These are phyloP conservation scores for Prionchulus punctatus DNA, from an alignment of 2,888 invertebrate species.

Conservation along the genomic window DNA sequence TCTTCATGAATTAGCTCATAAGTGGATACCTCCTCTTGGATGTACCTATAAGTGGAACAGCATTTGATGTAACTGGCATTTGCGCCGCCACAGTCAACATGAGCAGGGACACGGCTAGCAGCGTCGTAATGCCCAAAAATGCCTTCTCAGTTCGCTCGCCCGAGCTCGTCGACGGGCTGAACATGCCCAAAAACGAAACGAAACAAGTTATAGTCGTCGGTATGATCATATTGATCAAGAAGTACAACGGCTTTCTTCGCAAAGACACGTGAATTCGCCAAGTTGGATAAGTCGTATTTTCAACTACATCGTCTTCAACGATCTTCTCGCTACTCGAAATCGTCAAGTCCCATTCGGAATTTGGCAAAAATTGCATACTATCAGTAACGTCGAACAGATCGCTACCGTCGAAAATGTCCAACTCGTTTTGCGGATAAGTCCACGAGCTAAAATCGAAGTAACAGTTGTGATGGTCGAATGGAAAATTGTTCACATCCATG, in stretches of 20 bases:
- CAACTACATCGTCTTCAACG: neutral
- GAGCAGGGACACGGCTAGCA: neutral
- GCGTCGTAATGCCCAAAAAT: neutral
- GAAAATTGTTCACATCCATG: constrained; percentile 63
- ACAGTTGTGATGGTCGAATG: constrained; percentile 60
- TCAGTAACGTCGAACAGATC: neutral
- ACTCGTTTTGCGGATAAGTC: constrained; percentile 62
- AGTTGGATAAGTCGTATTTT: neutral
- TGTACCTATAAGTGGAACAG: too few relatives aligned
- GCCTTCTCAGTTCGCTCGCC: neutral
- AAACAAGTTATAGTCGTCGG: neutral
- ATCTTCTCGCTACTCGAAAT: neutral
- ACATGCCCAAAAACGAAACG: neutral
- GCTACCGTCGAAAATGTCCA: neutral
- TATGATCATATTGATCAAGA: neutral
- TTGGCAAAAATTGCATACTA: neutral
- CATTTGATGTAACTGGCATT: neutral
- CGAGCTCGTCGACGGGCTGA: neutral
- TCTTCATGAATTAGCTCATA: too few relatives aligned
- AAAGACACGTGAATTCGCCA: neutral
- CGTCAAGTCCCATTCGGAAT: neutral
- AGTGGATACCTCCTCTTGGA: too few relatives aligned
- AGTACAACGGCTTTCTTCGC: neutral
- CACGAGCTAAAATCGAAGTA: constrained; percentile 66
- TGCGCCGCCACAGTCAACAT: neutral